Evolutionary conservation across 2,113 vertebrate species (phyloP).

Genomic region (Hypocryptadius cinnamomeus): DNA sequence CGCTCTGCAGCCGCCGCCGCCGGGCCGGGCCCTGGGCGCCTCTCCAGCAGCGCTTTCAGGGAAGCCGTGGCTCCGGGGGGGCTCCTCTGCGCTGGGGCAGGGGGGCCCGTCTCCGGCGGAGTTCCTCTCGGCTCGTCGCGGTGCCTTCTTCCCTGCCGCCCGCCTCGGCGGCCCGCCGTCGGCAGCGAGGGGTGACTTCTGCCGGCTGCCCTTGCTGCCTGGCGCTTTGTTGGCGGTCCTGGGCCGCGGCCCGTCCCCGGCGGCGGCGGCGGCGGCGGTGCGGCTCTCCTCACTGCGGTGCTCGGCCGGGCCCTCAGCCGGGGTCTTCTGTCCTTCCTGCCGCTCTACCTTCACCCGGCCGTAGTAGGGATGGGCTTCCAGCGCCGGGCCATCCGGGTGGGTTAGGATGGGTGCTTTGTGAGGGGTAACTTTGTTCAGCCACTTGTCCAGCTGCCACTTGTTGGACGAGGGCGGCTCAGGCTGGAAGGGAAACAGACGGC

Average conservation of each 20-base stretch:
- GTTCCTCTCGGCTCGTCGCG: constrained; percentile 58
- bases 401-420: constrained; percentile 76
- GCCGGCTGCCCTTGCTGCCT: constrained; percentile 68
- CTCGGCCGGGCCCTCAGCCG: constrained; percentile 61
- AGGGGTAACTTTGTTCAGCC: constrained; percentile 87
- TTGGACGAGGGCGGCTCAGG: constrained; percentile 76
- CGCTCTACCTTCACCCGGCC: constrained; percentile 19
- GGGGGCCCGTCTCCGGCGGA: constrained; percentile 32
- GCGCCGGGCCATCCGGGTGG: constrained; percentile 61
- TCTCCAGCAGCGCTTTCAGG: constrained; percentile 9
- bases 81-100: constrained; percentile 58
- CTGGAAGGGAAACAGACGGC: constrained; percentile 64
- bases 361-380: constrained; percentile 63
- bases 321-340: constrained; percentile 68
- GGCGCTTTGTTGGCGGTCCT: constrained; percentile 73
- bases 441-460: constrained; percentile 97
- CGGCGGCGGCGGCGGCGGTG: background rate
- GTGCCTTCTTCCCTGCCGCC: constrained; percentile 63
- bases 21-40: constrained; percentile 61
- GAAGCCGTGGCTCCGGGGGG: constrained; percentile 30
- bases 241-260: constrained; percentile 70
- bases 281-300: constrained; percentile 71
- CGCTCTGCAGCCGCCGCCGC: constrained; percentile 35
- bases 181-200: constrained; percentile 72
- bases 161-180: constrained; percentile 54